Evolutionary conservation across 2,888 invertebrate genomes (phyloP), one percentile per base, ranked within the genome.

Genomic region (Amiota communis): DNA sequence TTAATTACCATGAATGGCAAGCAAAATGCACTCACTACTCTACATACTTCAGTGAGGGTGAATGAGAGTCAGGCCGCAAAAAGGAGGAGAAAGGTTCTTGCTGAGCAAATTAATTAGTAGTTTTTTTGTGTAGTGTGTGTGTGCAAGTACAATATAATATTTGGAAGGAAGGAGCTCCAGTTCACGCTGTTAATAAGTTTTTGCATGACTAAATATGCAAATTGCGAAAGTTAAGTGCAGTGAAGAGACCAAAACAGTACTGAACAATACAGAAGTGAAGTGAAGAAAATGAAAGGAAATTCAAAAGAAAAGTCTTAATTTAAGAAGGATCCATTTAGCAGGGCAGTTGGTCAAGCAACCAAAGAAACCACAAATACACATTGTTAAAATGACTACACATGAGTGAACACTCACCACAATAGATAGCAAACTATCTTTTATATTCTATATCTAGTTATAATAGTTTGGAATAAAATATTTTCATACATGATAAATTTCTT

Each of bases 161-260:
- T 59, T 71, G 76, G 73, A 75, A 8, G 46, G 8, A 72, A 80
- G 67, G 36, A 36, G 36, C 36, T 36, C 36, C 36, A 36, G 6
- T 36, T 36, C 6, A 36, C 36, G 36, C 36, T 36, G 36, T 36
- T 36, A 36, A 36, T 36, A 36, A 76, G 78, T 73, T 84, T 84
- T 86, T 77, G 84, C 84, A 84, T 84, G 84, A 84, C 86, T 76
- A 80, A 80, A 76, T 86, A 84, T 86, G 84, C 85, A 84, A 84
- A 84, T 84, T 86, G 75, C 46, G 85, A 85, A 84, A 79, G 83
- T 75, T 79, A 82, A 78, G 20, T 75, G 75, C 71, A 78, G 78
- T 77, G 77, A 74, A 78, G 79, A 49, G 64, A 78, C 1, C 23
- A 23, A 71, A 69, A n/a, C 46, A 13, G 13, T 2, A 23, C 23